Evolutionary conservation across 1,140 invertebrate genomes (phyloP), one percentile per base, ranked within the genome.

Genomic region (Eupristina koningsbergeri): DNA sequence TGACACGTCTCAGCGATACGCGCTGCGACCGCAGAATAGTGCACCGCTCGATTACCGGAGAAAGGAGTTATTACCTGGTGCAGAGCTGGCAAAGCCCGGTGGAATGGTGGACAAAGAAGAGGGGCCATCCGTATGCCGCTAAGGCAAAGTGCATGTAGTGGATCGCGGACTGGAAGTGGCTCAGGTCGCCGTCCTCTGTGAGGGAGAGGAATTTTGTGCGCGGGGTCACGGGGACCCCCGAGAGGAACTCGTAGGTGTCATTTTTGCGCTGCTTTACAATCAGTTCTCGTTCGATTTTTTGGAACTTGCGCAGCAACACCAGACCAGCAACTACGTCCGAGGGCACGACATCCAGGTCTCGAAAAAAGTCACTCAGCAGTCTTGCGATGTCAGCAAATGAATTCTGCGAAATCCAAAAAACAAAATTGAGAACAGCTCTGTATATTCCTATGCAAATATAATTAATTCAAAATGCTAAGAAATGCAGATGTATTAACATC

Each of bases 61-160:
- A n/a, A n/a, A n/a, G n/a, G n/a, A n/a, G n/a, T n/a, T n/a, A 41
- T 64, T 92, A 96, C 94, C 94, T 95, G 63, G 96, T 93, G 86
- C 96, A 95, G 26, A 98, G 91, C 86, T 95, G 94, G 91, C 96
- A 98, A 74, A 96, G 91, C 41, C 95, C 96, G n/a, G 94, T 94
- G 31, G 95, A 94, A 86, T 96, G 94, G 73, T 94, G 95, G 90
- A 97, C 94, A 83, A 98, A 93, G 87, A 96, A 97, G 92, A 97
- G 95, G n/a, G 97, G 97, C 97, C 97, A 98, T 26, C 97, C 97
- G 90, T 98, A 98, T 81, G 97, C 96, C 31, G 96, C 96, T 13
- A 97, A 93, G n/a, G 97, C 97, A 89, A 96, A 98, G 88, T 96
- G 94, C 94, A 98, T 97, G 87, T 96, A 98, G 91, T 97, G 96